A percentile compares a stretch with the other conserved stretches of the same genome.
phyloP scores from a whole-genome alignment of 2,888 invertebrate species.

The Hermodice carunculata region DNA sequence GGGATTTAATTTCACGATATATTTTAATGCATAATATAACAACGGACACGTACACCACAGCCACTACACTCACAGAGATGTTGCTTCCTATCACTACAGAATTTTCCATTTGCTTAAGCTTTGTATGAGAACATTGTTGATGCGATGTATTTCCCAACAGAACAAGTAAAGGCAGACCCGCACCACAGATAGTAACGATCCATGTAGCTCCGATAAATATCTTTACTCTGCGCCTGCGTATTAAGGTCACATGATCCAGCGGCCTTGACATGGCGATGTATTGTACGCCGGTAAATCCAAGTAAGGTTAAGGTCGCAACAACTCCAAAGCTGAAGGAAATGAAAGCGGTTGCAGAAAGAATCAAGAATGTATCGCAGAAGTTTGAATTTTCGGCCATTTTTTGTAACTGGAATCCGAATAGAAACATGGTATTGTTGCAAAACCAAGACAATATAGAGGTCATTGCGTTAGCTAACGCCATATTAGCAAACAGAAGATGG shows the following conservation, averaged over 20 bases:
- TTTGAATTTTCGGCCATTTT: not conserved
- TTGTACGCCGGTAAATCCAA: slow-evolving; percentile 39
- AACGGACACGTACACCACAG: slow-evolving; percentile 26
- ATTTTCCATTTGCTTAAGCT: slow-evolving; percentile 9
- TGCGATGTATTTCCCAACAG: slow-evolving; percentile 5
- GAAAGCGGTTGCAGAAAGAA: slow-evolving; percentile 28
- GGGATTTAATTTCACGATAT: slow-evolving; percentile 26
- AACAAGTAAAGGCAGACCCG: slow-evolving; percentile 16
- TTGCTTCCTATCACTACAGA: slow-evolving; percentile 23
- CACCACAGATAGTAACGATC: slow-evolving; percentile 13
- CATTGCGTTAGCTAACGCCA: slow-evolving; percentile 34
- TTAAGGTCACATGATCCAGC: slow-evolving; percentile 23
- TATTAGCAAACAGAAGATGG: slow-evolving; percentile 35
- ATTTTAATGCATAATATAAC: slow-evolving; percentile 32
- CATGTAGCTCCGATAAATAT: slow-evolving; percentile 25
- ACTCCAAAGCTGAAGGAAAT: slow-evolving; percentile 28
- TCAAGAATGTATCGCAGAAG: slow-evolving; percentile 28
- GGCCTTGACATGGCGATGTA: slow-evolving; percentile 38
- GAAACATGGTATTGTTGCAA: slow-evolving; percentile 33
- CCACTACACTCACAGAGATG: slow-evolving; percentile 20
- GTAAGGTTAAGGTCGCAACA: slow-evolving; percentile 32
- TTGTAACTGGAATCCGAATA: slow-evolving; percentile 15
- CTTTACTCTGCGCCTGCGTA: slow-evolving; percentile 21
- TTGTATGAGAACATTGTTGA: slow-evolving; percentile 1
- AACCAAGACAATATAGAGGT: slow-evolving; percentile 25